phyloP scores from a whole-genome alignment of 2,797 vertebrate species.

The Anguilla megastoma region DNA sequence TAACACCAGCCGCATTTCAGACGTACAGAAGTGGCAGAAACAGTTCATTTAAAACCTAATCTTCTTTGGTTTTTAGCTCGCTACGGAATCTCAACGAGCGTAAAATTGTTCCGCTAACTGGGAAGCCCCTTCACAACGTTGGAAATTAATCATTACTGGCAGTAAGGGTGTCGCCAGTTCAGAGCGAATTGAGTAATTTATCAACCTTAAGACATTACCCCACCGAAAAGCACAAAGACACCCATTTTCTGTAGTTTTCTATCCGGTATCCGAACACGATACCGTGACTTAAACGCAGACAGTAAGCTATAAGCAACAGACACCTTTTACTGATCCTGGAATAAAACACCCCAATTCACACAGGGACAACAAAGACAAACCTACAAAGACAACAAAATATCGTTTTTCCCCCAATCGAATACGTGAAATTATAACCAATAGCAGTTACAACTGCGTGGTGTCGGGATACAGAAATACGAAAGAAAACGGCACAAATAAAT shows the following conservation, averaged over 20 bases:
- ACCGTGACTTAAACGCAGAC: constrained; percentile 13
- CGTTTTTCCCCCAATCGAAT: background rate
- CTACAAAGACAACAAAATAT: background rate
- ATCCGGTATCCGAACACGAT: constrained; percentile 37
- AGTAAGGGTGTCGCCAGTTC: constrained; percentile 47
- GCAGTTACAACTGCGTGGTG: background rate
- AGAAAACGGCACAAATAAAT: background rate
- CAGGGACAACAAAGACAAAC: background rate
- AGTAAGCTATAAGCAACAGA: background rate
- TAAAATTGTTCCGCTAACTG: constrained; percentile 28
- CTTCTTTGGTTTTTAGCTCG: background rate
- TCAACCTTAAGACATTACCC: constrained; percentile 70
- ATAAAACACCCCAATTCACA: background rate
- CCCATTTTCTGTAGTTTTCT: constrained; percentile 72
- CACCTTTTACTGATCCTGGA: background rate
- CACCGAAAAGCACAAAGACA: constrained; percentile 74
- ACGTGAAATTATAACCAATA: background rate
- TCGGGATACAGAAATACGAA: background rate
- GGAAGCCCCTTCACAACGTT: constrained; percentile 26
- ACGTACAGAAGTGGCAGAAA: background rate
- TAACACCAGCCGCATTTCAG: background rate
- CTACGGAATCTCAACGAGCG: background rate
- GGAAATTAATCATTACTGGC: constrained; percentile 38
- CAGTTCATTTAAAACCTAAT: background rate
- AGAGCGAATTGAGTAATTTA: constrained; percentile 64